Evolutionary conservation across 2,113 vertebrate genomes (phyloP).

Genomic region (Neofelis nebulosa): DNA sequence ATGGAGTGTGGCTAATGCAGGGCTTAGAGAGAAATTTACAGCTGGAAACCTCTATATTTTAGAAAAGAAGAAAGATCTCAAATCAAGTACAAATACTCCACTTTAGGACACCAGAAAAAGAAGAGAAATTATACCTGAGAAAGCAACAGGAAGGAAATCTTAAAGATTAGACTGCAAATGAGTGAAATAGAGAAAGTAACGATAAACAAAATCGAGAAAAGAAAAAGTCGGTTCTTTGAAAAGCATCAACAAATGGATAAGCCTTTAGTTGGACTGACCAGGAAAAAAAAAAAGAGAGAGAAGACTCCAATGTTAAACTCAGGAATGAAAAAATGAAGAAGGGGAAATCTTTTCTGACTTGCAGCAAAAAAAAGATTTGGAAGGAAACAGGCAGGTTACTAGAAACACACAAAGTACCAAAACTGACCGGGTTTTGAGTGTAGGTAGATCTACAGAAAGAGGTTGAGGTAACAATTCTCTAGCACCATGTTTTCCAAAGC

Average conservation of each 20-base stretch:
- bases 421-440: neutral
- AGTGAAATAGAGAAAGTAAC: neutral
- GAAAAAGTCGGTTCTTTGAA: neutral
- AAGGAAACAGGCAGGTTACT: neutral
- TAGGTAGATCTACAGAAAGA: neutral
- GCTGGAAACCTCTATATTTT: neutral
- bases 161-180: neutral
- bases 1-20: rapidly evolving
- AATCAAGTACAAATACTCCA: neutral
- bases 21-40: neutral
- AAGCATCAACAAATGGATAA: neutral
- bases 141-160: neutral
- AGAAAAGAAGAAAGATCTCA: neutral
- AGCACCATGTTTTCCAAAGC: neutral
- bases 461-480: neutral
- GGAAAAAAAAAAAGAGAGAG: neutral
- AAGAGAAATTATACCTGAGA: neutral
- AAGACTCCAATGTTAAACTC: neutral
- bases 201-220: neutral
- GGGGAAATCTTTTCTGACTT: neutral
- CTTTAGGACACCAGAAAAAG: neutral
- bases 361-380: neutral
- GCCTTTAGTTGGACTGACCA: neutral
- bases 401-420: neutral
- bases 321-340: neutral